These are phyloP conservation scores for Phyllotreta striolata DNA, from an alignment of 2,888 invertebrate species.

Conservation along the genomic window DNA sequence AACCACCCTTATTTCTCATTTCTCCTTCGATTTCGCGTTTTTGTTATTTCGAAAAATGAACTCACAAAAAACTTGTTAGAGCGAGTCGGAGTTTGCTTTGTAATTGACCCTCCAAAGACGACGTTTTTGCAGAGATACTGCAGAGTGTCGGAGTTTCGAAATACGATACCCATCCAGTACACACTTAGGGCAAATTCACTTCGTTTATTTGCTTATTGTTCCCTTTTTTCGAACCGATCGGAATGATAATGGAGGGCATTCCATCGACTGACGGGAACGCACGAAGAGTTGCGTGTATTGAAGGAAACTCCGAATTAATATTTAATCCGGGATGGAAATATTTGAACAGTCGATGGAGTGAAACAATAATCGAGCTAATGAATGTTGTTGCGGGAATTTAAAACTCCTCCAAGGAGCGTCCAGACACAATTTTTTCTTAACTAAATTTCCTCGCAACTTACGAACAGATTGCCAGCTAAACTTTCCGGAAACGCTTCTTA, in stretches of 20 bases:
- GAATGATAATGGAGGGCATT: slow-evolving; percentile 10
- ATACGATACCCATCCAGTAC: slow-evolving; percentile 9
- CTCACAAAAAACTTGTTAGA: not conserved
- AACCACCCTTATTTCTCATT: not conserved
- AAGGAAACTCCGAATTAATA: no score
- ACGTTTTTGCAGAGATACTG: slow-evolving; percentile 9
- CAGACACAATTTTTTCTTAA: not conserved
- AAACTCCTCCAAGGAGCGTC: no score
- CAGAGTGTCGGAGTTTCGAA: not conserved
- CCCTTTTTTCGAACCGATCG: not conserved
- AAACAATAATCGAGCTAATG: no score
- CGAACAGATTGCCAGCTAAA: slow-evolving; percentile 13
- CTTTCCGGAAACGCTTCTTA: slow-evolving; percentile 8
- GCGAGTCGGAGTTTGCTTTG: slow-evolving; percentile 5
- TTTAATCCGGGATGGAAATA: no score
- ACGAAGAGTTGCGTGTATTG: no score
- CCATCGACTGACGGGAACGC: not conserved
- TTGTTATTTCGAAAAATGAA: slow-evolving; percentile 1
- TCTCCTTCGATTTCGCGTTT: no score
- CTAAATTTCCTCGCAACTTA: not conserved
- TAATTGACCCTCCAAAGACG: slow-evolving; percentile 2
- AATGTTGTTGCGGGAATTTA: no score
- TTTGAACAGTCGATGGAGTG: no score
- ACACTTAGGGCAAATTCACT: slow-evolving; percentile 11
- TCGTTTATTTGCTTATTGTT: slow-evolving; percentile 18